phyloP scores from a whole-genome alignment of 2,113 vertebrate genomes.

The Macaca mulatta region DNA sequence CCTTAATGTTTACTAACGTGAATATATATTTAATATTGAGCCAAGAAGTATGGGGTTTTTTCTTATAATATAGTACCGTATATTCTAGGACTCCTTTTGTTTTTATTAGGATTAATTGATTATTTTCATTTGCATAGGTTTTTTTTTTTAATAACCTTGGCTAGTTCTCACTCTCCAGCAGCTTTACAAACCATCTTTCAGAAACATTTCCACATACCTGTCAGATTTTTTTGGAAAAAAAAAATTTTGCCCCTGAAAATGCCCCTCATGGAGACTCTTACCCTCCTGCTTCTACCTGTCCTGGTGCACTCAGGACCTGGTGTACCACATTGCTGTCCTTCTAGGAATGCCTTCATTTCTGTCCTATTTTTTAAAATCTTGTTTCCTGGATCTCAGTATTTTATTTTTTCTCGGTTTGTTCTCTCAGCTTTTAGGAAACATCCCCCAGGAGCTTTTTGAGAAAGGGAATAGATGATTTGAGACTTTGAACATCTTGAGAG shows the following conservation, averaged over 20 bases:
- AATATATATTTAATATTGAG: neutral
- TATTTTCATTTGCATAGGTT: neutral
- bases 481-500: constrained; percentile 21
- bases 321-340: neutral
- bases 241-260: neutral
- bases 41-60: neutral
- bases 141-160: neutral
- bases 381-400: neutral
- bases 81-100: neutral
- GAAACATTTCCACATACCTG: neutral
- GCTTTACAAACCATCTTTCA: neutral
- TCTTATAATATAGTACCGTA: neutral
- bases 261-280: neutral
- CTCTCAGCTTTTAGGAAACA: neutral
- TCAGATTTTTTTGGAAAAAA: neutral
- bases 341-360: neutral
- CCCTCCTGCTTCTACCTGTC: neutral
- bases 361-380: neutral
- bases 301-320: neutral
- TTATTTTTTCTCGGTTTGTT: neutral
- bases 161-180: neutral
- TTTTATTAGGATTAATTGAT: constrained; percentile 10
- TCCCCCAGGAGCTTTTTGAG: constrained; percentile 5
- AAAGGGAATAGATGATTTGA: neutral
- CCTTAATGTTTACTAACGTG: neutral